Conservation (phyloP, 2,113 vertebrate species). For the Rhinichthys klamathensis region DNA sequence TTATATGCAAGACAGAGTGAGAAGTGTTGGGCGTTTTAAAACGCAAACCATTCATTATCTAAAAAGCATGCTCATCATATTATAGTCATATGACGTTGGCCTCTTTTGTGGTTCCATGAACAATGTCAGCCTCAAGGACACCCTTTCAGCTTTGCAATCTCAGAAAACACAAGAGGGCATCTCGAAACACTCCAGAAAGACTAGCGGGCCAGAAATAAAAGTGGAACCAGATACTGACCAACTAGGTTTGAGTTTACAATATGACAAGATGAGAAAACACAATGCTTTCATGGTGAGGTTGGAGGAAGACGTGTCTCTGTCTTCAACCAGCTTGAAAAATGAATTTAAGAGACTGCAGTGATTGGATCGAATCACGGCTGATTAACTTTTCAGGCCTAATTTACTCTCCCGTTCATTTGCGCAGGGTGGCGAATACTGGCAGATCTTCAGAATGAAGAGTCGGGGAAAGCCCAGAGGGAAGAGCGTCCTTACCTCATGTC, state of each 20-base stretch:
- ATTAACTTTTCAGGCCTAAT: slow-evolving; percentile 57
- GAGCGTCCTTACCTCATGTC: background rate
- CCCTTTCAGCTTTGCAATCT: slow-evolving; percentile 21
- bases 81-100: slow-evolving; percentile 42
- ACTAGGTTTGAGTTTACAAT: slow-evolving; percentile 65
- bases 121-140: slow-evolving; percentile 61
- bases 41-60: slow-evolving; percentile 24
- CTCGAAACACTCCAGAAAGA: slow-evolving; percentile 50
- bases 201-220: background rate
- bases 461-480: background rate
- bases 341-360: slow-evolving; percentile 35
- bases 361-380: slow-evolving; percentile 50
- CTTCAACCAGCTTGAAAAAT: slow-evolving; percentile 45
- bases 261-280: slow-evolving; percentile 41
- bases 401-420: slow-evolving; percentile 53
- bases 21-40: background rate
- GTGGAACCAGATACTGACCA: slow-evolving; percentile 24
- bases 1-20: background rate
- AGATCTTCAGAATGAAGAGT: slow-evolving; percentile 18
- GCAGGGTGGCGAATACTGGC: slow-evolving; percentile 41
- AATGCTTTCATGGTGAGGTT: background rate
- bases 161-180: slow-evolving; percentile 41
- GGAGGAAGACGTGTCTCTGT: slow-evolving; percentile 39
- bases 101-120: slow-evolving; percentile 41
- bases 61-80: slow-evolving; percentile 48